A percentile compares a stretch with the other conserved stretches of the same genome.
Evolutionary conservation across 2,888 invertebrate species (phyloP).

Genomic region (Esperia sulphurella): DNA sequence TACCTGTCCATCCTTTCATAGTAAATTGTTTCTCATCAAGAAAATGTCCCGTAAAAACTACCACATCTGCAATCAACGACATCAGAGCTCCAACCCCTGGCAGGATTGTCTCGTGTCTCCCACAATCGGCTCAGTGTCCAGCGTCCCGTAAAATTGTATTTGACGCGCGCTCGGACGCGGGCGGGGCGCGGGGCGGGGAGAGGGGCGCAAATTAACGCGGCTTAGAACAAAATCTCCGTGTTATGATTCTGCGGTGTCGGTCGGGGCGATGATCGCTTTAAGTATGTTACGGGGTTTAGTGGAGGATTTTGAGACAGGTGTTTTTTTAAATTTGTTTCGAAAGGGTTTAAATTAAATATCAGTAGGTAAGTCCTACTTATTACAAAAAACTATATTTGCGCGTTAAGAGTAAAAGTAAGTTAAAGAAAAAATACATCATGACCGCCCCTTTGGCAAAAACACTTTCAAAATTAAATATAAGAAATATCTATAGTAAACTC

Average conservation of each 20-base stretch:
- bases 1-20: no score
- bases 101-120: conserved; percentile 70
- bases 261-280: conserved; percentile 55
- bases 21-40: no score
- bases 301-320: conserved; percentile 34
- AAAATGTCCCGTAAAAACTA: conserved; percentile 12
- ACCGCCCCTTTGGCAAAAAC: no score
- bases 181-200: conserved; percentile 20
- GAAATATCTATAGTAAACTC: no score
- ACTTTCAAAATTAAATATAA: no score
- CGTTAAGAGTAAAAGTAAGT: no score
- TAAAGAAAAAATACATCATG: no score
- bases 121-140: conserved; percentile 76
- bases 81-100: conserved; percentile 21
- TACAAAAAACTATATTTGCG: no score
- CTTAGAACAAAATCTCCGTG: conserved; percentile 33
- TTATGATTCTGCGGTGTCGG: conserved; percentile 54
- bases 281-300: conserved; percentile 49
- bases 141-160: conserved; percentile 76
- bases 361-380: no score
- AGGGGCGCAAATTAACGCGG: conserved; percentile 56
- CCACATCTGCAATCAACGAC: conserved; percentile 26
- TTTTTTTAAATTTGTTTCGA: conserved; percentile 6
- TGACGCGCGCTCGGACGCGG: conserved; percentile 63
- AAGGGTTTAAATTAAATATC: no score